Percentiles rank a stretch among this genome's conserved stretches.
These are phyloP conservation scores for Oikopleura vanhoeffeni DNA, from an alignment of 23 tunicate species.

Conservation along the genomic window DNA sequence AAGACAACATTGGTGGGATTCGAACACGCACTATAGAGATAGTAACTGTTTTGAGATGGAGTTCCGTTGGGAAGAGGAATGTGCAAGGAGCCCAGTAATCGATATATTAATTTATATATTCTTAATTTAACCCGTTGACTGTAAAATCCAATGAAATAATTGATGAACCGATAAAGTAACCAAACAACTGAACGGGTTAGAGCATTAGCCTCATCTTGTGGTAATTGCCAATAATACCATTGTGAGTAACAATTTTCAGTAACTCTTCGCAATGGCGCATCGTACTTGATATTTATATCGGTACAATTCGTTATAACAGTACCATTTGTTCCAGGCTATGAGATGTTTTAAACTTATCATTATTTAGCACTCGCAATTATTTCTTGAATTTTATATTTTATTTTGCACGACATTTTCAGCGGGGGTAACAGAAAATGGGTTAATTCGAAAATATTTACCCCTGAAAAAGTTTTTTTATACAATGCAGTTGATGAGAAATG, in stretches of 20 bases:
- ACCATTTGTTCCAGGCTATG: conserved; percentile 2
- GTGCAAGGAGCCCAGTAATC: neutral
- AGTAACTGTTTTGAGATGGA: too few relatives aligned
- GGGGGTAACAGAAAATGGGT: too few relatives aligned
- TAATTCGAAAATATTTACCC: too few relatives aligned
- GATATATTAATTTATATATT: conserved; percentile 17
- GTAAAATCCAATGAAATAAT: conserved; percentile 69
- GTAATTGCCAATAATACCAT: conserved; percentile 96
- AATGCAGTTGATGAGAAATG: too few relatives aligned
- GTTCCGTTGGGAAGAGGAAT: neutral
- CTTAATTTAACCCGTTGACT: conserved; percentile 57
- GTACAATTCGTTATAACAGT: neutral
- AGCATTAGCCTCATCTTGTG: conserved; percentile 30
- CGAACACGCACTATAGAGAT: too few relatives aligned
- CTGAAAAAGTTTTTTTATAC: too few relatives aligned
- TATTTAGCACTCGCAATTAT: too few relatives aligned
- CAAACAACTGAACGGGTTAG: conserved; percentile 60
- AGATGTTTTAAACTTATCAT: too few relatives aligned
- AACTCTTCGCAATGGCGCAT: neutral
- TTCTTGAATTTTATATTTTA: too few relatives aligned
- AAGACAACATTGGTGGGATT: too few relatives aligned
- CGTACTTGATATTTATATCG: neutral
- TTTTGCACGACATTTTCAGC: too few relatives aligned
- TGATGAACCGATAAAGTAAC: conserved; percentile 73
- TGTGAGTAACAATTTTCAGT: neutral